Percentiles rank a stretch among this genome's conserved stretches.
Conservation (phyloP, 2,888 invertebrate genomes). For the Agrotis segetum region DNA sequence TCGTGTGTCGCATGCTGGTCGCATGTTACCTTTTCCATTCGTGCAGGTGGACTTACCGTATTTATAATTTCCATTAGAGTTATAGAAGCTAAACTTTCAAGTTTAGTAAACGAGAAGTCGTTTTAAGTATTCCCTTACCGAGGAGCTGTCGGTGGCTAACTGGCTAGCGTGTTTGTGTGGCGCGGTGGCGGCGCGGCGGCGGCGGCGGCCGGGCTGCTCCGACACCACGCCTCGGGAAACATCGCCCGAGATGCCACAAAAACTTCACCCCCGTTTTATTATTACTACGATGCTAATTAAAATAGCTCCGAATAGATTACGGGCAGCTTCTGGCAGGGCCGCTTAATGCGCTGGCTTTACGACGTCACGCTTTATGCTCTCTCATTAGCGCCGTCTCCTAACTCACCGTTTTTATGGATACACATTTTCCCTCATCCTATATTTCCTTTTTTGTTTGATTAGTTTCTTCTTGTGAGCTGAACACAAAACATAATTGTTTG, state of each 20-base stretch:
- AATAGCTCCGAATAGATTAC: slow-evolving; percentile 90
- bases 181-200: slow-evolving; percentile 62
- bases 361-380: slow-evolving; percentile 89
- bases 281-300: slow-evolving; percentile 89
- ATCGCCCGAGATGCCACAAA: slow-evolving; percentile 85
- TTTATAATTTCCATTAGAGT: slow-evolving; percentile 80
- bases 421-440: slow-evolving; percentile 76
- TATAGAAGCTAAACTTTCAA: slow-evolving; percentile 76
- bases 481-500: slow-evolving; percentile 19
- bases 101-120: slow-evolving; percentile 81
- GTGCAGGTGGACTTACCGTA: slow-evolving; percentile 68
- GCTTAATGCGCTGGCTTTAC: slow-evolving; percentile 89
- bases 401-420: slow-evolving; percentile 83
- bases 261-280: slow-evolving; percentile 87
- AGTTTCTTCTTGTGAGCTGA: slow-evolving; percentile 59
- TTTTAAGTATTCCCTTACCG: slow-evolving; percentile 83
- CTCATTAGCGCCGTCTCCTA: slow-evolving; percentile 87
- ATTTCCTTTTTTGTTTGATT: slow-evolving; percentile 73
- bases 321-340: slow-evolving; percentile 87
- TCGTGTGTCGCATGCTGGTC: slow-evolving; percentile 24
- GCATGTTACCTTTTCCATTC: slow-evolving; percentile 61
- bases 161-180: slow-evolving; percentile 59
- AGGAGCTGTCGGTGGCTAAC: slow-evolving; percentile 65
- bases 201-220: slow-evolving; percentile 70
- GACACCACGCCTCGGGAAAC: slow-evolving; percentile 78